Base-by-base conservation (phyloP, 2,888 invertebrate genomes). In the Druceiella hillmani region DNA sequence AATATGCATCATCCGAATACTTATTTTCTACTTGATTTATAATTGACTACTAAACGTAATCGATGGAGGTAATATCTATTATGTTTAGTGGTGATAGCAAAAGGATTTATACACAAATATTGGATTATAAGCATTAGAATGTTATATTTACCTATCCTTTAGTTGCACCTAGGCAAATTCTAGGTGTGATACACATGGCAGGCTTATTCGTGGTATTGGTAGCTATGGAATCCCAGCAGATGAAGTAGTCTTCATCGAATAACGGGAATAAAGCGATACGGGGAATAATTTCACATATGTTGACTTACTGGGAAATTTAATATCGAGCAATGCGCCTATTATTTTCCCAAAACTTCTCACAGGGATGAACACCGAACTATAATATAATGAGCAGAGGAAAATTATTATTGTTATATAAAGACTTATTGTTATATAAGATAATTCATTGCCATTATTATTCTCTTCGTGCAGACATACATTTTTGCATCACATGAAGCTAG, bases 151-250 rank as follows among this genome's bases (percentile, higher is more conserved):
- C 80, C 69, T 83, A 82, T 16, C 73, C 69, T 3, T 58, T 52
- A 3, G 78, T 71, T 16, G 81, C 74, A 46, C 66, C 75, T 16
- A 79, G 57, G 0, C 77, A 72, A 35, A 59, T 57, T 40, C 82
- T 63, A 1, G 76, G 71, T n/a, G 83, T 61, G 4, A 82, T 45
- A 82, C 83, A 83, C 13, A 77, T 57, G 15, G 80, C 63, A 1
- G 61, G 59, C 45, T 68, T 68, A 1, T 63, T 53, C 10, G 72
- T 71, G 3, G 54, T 55, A 1, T 56, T 56, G 0, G 72, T 74
- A 1, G 55, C 56, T 28, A 81, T 55, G 9, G 62, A 64, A 2
- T 82, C 82, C 72, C 78, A 78, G 50, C 83, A 83, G 2, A 78
- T 45, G 45, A 80, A 79, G 53, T 79, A 83, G 54, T 82, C 81